These are phyloP conservation scores for Pantelozetes paolii DNA, from an alignment of 2,888 invertebrate genomes.

Conservation along the genomic window DNA sequence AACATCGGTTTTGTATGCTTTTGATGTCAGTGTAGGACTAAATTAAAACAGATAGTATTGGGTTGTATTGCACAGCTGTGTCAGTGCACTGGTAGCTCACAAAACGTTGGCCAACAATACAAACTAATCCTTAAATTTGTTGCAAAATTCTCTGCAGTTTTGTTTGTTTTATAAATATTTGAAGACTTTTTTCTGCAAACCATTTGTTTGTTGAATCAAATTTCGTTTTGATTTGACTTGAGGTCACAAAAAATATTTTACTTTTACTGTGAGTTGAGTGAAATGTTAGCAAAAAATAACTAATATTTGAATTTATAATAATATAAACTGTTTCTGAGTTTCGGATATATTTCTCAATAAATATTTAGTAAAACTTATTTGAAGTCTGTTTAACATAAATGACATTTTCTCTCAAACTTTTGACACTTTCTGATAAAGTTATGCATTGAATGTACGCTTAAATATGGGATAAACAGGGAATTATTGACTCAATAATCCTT, in stretches of 20 bases:
- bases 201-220: not conserved
- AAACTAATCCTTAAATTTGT: not conserved
- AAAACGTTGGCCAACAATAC: not conserved
- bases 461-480: no score
- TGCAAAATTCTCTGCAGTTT: not conserved
- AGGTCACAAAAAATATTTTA: not conserved
- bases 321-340: not conserved
- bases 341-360: not conserved
- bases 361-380: slow-evolving; percentile 3
- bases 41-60: slow-evolving; percentile 12
- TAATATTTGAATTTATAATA: not conserved
- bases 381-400: slow-evolving; percentile 1
- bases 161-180: not conserved
- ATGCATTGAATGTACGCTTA: not conserved
- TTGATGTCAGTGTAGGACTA: not conserved
- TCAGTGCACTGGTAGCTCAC: not conserved
- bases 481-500: no score
- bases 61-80: not conserved
- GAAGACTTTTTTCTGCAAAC: not conserved
- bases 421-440: slow-evolving; percentile 23
- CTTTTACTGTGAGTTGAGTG: not conserved
- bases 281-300: not conserved
- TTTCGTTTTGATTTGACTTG: not conserved
- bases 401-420: slow-evolving; percentile 9
- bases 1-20: not conserved